A percentile compares a stretch with the other conserved stretches of the same genome.
These are phyloP conservation scores for Apotomis capreana DNA, from an alignment of 2,888 invertebrate species.

Conservation along the genomic window DNA sequence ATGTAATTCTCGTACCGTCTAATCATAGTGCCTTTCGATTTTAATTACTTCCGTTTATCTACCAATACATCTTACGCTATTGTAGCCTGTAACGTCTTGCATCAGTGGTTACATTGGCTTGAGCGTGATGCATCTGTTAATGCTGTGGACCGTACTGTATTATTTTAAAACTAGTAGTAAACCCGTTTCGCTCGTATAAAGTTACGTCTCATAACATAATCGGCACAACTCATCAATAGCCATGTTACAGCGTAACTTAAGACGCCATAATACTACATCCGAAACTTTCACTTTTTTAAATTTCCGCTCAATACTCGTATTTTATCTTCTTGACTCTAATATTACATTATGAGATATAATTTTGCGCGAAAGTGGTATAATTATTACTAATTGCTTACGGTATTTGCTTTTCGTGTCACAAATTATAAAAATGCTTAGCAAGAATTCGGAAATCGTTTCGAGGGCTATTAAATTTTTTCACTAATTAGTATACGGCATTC, in stretches of 20 bases:
- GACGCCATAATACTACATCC: conserved; percentile 44
- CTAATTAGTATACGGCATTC: conserved; percentile 1
- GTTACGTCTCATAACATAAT: conserved; percentile 71
- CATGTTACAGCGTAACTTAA: conserved; percentile 52
- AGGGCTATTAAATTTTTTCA: neutral
- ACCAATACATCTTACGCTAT: conserved; percentile 26
- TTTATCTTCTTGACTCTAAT: conserved; percentile 20
- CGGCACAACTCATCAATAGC: conserved; percentile 57
- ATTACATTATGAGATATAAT: conserved; percentile 38
- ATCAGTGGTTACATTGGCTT: conserved; percentile 27
- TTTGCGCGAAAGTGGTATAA: conserved; percentile 49
- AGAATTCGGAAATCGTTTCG: conserved; percentile 8
- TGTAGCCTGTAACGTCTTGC: conserved; percentile 19
- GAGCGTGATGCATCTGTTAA: conserved; percentile 17
- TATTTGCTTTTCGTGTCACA: conserved; percentile 19
- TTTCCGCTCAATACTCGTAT: conserved; percentile 23
- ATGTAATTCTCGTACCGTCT: conserved; percentile 28
- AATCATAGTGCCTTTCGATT: conserved; percentile 35
- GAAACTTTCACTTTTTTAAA: conserved; percentile 44
- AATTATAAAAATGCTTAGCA: conserved; percentile 16
- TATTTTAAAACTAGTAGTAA: conserved; percentile 45
- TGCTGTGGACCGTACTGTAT: conserved; percentile 30
- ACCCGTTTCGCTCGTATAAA: conserved; percentile 57
- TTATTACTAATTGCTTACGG: conserved; percentile 2
- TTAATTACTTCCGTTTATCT: conserved; percentile 41